These are phyloP conservation scores for Terebella lapidaria DNA, from an alignment of 2,888 invertebrate genomes.

Conservation along the genomic window DNA sequence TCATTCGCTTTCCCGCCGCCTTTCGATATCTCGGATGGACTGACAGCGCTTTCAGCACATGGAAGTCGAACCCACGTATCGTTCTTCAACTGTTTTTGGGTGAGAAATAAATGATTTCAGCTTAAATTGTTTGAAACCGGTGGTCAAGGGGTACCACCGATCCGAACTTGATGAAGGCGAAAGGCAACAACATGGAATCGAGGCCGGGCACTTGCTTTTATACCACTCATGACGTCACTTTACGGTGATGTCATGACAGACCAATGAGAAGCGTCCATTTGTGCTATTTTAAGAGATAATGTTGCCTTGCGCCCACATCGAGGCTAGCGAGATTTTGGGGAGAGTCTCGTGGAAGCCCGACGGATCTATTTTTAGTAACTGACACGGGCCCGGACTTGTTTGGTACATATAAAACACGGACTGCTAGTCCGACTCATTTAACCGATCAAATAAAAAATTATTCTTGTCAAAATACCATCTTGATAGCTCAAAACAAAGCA, in stretches of 20 bases:
- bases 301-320: background rate
- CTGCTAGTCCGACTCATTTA: too few species aligned
- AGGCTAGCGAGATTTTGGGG: background rate
- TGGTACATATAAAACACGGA: too few species aligned
- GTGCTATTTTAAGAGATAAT: background rate
- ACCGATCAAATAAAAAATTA: too few species aligned
- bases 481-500: too few species aligned
- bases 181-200: background rate
- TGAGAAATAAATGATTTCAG: too few species aligned
- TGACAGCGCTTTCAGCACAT: too few species aligned
- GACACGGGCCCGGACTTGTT: background rate
- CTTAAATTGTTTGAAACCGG: too few species aligned
- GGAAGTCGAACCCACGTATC: too few species aligned
- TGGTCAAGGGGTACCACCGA: background rate
- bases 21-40: too few species aligned
- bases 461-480: too few species aligned
- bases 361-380: background rate
- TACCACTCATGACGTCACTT: background rate
- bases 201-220: background rate
- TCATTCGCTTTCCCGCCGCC: too few species aligned
- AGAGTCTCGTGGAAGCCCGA: background rate
- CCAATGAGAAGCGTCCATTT: conserved; percentile 1
- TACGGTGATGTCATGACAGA: background rate
- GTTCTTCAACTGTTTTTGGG: background rate
- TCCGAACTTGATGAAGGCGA: background rate